Base-by-base conservation (phyloP, 1,140 invertebrate species). In the Drosophila lacertosa region DNA sequence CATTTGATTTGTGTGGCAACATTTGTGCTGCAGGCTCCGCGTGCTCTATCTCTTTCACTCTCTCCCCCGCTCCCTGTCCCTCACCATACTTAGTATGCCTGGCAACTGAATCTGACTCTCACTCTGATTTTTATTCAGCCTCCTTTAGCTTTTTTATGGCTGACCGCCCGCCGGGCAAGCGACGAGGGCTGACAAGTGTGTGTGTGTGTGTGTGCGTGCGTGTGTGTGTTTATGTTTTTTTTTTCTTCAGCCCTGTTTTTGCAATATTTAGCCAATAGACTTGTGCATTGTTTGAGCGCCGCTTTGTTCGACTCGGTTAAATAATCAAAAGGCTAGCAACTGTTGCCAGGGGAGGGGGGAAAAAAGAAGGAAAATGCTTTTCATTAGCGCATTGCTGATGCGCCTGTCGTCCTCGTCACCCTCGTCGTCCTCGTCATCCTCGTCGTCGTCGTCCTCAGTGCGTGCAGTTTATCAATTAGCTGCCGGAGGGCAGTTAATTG, bases 401-500 rank as follows among this genome's bases (percentile, higher is more conserved):
- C 74, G 47, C 32, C 72, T 62, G 58, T 58, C 32, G 13, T 53
- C 11, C 24, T 39, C 20, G 3, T 20, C 32, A 22, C 15, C 13
- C 2, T 40, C 13, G 15, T 57, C 26, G 11, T 47, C 33, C 7
- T 10, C 45, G 26, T 16, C 13, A 11, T 18, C 26, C 7, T n/a
- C 4, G 24, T 15, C 35, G 32, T 62, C 29, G 26, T 22, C 40
- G 20, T 18, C 18, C 51, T 16, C 26, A 47, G 35, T 65, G 77
- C 75, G 80, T 84, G 72, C 77, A 86, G 81, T 74, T 86, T 81
- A 86, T 86, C 82, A 84, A 84, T 84, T 84, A 84, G 82, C 69
- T 64, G 74, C 74, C 72, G 33, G 33, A 59, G 76, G 58, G 42
- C 69, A 88, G 81, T 84, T 84, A 84, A 84, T 84, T 84, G 81